Evolutionary conservation across 2,888 invertebrate species (phyloP).

Genomic region (Labia minor): DNA sequence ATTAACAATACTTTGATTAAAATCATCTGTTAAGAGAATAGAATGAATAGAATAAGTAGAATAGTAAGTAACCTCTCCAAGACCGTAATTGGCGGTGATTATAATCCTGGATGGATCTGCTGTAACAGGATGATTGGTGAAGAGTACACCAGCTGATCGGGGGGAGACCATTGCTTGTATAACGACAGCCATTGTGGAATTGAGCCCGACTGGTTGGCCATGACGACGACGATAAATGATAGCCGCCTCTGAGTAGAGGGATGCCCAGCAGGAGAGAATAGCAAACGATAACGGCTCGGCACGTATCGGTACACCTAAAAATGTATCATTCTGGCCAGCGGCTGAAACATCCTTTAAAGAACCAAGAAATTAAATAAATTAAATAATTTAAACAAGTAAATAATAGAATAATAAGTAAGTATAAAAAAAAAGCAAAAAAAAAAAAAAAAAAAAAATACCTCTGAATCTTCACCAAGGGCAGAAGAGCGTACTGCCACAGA

Average conservation of each 20-base stretch:
- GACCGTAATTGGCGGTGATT: constrained; percentile 69
- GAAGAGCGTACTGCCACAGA: constrained; percentile 52
- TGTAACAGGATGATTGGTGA: constrained; percentile 64
- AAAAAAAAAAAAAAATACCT: constrained; percentile 31
- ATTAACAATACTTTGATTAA: constrained; percentile 33
- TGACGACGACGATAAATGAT: constrained; percentile 67
- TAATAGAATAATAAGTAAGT: too few species aligned
- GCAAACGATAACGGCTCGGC: constrained; percentile 32
- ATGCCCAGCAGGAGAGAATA: constrained; percentile 66
- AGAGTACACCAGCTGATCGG: constrained; percentile 61
- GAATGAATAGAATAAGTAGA: too few species aligned
- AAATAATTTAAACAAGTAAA: too few species aligned
- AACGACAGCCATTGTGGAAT: constrained; percentile 64
- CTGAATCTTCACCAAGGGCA: constrained; percentile 69
- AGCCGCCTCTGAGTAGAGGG: constrained; percentile 64
- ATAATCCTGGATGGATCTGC: constrained; percentile 56
- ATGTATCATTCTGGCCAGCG: constrained; percentile 75
- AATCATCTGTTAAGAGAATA: constrained; percentile 43
- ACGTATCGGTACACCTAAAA: constrained; percentile 42
- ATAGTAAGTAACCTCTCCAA: constrained; percentile 80
- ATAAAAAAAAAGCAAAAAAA: too few species aligned
- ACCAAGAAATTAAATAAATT: not conserved
- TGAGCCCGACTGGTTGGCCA: constrained; percentile 48
- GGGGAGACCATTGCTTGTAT: constrained; percentile 65
- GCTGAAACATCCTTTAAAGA: constrained; percentile 51